Evolutionary conservation across 2,888 invertebrate genomes (phyloP).

Genomic region (Notodonta ziczac): DNA sequence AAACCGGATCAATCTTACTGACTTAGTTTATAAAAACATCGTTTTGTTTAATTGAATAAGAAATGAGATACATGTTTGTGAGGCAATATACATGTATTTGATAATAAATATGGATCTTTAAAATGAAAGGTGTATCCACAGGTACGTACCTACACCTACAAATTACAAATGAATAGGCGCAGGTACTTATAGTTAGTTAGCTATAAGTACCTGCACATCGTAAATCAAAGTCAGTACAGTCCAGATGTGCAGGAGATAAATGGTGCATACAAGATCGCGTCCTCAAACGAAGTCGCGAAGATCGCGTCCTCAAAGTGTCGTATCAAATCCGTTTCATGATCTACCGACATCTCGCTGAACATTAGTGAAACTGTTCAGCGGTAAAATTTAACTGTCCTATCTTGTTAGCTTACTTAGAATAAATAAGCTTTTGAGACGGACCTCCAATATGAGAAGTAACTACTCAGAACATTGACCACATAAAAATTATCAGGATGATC

Average conservation of each 20-base stretch:
- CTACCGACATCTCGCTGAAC: conserved; percentile 22
- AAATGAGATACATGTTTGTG: too few relatives aligned
- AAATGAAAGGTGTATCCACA: not conserved
- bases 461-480: too few relatives aligned
- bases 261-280: conserved; percentile 39
- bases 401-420: too few relatives aligned
- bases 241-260: conserved; percentile 41
- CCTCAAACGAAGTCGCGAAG: conserved; percentile 45
- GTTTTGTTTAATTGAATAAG: too few relatives aligned
- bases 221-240: conserved; percentile 34
- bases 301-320: conserved; percentile 46
- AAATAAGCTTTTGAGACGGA: too few relatives aligned
- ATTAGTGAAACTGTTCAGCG: conserved; percentile 3
- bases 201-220: conserved; percentile 10
- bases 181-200: too few relatives aligned
- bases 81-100: not conserved
- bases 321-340: conserved; percentile 42
- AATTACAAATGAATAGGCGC: too few relatives aligned
- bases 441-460: too few relatives aligned
- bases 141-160: too few relatives aligned
- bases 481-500: too few relatives aligned
- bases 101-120: not conserved
- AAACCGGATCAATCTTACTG: too few relatives aligned
- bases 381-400: not conserved
- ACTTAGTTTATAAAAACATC: too few relatives aligned